A percentile compares a stretch with the other conserved stretches of the same genome.
phyloP scores from a whole-genome alignment of 2,888 invertebrate species.

The Drosophila aldrichi region DNA sequence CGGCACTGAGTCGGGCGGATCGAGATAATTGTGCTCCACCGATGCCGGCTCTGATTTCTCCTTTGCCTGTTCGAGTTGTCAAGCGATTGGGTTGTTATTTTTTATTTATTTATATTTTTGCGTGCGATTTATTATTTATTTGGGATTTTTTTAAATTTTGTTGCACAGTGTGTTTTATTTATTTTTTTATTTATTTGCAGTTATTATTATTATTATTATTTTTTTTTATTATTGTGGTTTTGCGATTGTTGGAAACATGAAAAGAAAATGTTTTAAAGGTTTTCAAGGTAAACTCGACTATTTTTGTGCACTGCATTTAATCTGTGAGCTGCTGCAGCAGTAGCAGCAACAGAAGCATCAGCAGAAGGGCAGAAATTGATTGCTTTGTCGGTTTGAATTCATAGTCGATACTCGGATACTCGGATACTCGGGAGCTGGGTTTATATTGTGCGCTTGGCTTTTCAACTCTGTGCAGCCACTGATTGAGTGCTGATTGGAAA shows the following conservation, averaged over 20 bases:
- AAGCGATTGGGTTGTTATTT: conserved; percentile 23
- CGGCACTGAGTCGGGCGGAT: conserved; percentile 84
- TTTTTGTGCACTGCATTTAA: conserved; percentile 59
- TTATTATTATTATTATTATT: conserved; percentile 51
- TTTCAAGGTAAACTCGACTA: conserved; percentile 53
- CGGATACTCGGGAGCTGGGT: conserved; percentile 46
- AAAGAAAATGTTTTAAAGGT: conserved; percentile 67
- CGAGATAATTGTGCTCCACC: conserved; percentile 85
- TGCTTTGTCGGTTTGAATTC: conserved; percentile 76
- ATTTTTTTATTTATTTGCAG: conserved; percentile 66
- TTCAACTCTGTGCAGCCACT: conserved; percentile 61
- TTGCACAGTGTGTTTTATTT: conserved; percentile 24
- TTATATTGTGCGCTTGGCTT: conserved; percentile 72
- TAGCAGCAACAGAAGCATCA: conserved; percentile 22
- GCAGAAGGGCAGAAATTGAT: conserved; percentile 66
- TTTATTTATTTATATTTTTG: conserved; percentile 28
- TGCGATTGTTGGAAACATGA: conserved; percentile 52
- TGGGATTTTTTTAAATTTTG: conserved; percentile 59
- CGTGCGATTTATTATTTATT: conserved; percentile 26
- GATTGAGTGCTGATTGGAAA: conserved; percentile 81
- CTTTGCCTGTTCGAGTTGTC: conserved; percentile 66
- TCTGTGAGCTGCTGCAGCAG: conserved; percentile 51
- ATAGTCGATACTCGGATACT: conserved; percentile 33
- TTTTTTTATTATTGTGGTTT: conserved; percentile 51
- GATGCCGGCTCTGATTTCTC: conserved; percentile 83